These are phyloP conservation scores for Eumacrocentrus americanus DNA, from an alignment of 2,888 invertebrate species.

Conservation along the genomic window DNA sequence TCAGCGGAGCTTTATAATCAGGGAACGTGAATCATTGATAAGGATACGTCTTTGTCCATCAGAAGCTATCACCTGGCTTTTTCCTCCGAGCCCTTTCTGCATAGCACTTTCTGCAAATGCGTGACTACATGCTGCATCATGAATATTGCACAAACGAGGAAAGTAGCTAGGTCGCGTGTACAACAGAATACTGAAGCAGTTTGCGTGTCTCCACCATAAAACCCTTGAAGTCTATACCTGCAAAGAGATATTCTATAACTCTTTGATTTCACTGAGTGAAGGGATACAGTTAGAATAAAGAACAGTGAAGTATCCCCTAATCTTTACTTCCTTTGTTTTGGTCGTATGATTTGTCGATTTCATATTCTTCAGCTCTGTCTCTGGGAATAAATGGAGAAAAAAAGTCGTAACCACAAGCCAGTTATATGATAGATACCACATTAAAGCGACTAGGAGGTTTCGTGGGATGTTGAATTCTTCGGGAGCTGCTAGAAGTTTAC, in stretches of 20 bases:
- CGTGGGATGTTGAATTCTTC: too few relatives aligned
- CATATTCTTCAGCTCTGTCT: too few relatives aligned
- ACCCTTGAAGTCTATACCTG: background rate
- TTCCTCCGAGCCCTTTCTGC: too few relatives aligned
- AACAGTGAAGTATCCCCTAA: too few relatives aligned
- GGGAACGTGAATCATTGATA: background rate
- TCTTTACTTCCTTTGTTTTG: background rate
- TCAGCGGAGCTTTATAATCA: background rate
- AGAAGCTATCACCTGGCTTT: too few relatives aligned
- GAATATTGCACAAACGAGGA: background rate
- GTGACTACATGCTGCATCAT: conserved; percentile 4
- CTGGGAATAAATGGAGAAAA: too few relatives aligned
- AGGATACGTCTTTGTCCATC: background rate
- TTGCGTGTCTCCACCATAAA: background rate
- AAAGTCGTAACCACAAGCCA: too few relatives aligned
- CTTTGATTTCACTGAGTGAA: background rate
- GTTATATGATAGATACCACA: too few relatives aligned
- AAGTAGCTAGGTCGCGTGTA: conserved; percentile 2
- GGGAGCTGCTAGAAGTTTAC: too few relatives aligned
- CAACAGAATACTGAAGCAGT: background rate
- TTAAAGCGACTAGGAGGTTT: too few relatives aligned
- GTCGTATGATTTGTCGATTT: too few relatives aligned
- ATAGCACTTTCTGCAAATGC: conserved; percentile 4
- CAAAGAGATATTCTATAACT: background rate
- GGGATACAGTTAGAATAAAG: background rate